phyloP scores from a whole-genome alignment of 2,113 vertebrate genomes.

The Bubalus kerabau region DNA sequence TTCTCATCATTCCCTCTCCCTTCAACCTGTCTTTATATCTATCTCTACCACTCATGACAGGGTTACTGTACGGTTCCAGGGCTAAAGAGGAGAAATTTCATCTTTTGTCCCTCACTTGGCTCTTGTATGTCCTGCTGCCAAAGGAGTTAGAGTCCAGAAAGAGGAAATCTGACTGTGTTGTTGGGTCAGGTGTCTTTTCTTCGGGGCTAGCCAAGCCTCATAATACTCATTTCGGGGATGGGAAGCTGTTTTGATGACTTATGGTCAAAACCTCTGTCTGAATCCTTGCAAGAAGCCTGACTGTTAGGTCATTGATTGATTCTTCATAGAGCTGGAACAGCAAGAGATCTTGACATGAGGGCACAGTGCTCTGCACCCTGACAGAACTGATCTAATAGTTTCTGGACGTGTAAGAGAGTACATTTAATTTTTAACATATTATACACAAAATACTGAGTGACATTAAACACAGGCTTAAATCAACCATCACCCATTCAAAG shows the following conservation, averaged over 20 bases:
- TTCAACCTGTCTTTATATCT: background rate
- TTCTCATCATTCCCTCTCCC: background rate
- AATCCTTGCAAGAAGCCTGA: background rate
- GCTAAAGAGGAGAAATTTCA: background rate
- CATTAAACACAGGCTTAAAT: slow-evolving; percentile 67
- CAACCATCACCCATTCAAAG: slow-evolving; percentile 60
- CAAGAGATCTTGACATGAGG: background rate
- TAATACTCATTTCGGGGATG: background rate
- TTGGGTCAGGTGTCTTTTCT: background rate
- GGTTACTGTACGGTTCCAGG: background rate
- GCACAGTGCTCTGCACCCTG: background rate
- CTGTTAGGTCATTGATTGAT: background rate
- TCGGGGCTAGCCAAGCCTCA: background rate
- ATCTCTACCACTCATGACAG: background rate
- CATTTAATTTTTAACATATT: slow-evolving; percentile 72
- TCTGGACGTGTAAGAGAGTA: slow-evolving; percentile 46
- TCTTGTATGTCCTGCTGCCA: background rate
- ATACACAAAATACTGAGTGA: slow-evolving; percentile 53
- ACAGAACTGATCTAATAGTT: slow-evolving; percentile 1
- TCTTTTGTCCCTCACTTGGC: background rate
- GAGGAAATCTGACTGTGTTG: background rate
- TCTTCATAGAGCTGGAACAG: background rate
- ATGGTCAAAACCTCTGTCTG: background rate
- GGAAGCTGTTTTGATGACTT: background rate
- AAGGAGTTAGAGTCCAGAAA: background rate